These are phyloP conservation scores for Xestia c-nigrum DNA, from an alignment of 2,888 invertebrate species.

Conservation along the genomic window DNA sequence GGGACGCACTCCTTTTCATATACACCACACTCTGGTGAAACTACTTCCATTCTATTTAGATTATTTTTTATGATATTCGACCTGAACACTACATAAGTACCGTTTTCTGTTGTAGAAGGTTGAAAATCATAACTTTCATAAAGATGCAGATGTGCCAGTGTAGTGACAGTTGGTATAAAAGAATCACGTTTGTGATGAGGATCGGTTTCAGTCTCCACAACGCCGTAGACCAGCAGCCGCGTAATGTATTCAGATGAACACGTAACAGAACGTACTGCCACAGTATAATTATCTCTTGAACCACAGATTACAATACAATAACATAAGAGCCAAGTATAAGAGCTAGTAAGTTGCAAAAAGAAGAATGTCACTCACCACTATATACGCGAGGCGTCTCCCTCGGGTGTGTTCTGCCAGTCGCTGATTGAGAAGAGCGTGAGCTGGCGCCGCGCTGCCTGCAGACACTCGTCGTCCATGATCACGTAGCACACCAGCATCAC, in stretches of 20 bases:
- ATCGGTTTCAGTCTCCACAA: neutral
- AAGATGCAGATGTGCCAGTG: neutral
- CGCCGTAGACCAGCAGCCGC: fast-evolving
- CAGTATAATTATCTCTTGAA: too few relatives aligned
- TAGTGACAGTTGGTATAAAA: neutral
- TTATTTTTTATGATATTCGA: neutral
- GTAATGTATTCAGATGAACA: neutral
- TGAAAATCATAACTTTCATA: neutral
- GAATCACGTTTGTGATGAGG: neutral
- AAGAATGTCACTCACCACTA: too few relatives aligned
- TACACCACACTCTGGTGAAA: neutral
- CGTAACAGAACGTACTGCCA: neutral
- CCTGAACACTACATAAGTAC: neutral
- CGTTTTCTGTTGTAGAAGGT: neutral
- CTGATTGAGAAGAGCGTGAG: too few relatives aligned
- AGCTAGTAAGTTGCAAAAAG: too few relatives aligned
- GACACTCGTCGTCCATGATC: too few relatives aligned
- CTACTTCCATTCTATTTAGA: neutral
- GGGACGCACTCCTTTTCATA: neutral
- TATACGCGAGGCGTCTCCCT: too few relatives aligned
- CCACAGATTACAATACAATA: too few relatives aligned
- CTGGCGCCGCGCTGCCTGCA: too few relatives aligned
- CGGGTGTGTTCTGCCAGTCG: too few relatives aligned
- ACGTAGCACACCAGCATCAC: too few relatives aligned
- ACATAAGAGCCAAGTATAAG: too few relatives aligned